These are phyloP conservation scores for Eueides isabella DNA, from an alignment of 1,140 invertebrate species.

Conservation along the genomic window DNA sequence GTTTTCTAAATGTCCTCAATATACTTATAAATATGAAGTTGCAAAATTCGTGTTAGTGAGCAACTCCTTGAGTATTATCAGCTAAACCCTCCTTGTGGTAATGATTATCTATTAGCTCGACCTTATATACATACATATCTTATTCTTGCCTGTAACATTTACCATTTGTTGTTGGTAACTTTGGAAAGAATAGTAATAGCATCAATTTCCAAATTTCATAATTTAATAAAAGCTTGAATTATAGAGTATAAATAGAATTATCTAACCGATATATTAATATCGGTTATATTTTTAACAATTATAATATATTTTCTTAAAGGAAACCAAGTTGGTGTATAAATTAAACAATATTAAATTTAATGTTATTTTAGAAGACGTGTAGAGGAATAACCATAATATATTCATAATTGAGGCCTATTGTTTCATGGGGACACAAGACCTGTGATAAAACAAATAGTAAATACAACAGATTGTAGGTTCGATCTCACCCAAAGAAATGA, in stretches of 20 bases:
- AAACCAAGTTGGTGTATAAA: no score
- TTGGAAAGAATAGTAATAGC: not conserved
- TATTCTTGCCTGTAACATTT: not conserved
- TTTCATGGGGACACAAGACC: no score
- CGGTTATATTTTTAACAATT: no score
- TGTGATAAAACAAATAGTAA: no score
- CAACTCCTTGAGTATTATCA: conserved; percentile 18
- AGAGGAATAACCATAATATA: no score
- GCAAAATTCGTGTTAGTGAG: not conserved
- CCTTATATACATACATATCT: conserved; percentile 21
- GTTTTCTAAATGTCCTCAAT: no score
- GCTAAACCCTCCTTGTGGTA: conserved; percentile 15
- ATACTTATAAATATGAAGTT: not conserved
- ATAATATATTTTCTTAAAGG: no score
- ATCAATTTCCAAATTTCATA: not conserved
- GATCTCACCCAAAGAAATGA: no score
- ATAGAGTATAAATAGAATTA: not conserved
- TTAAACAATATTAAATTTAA: no score
- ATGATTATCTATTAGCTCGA: conserved; percentile 14
- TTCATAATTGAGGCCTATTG: no score
- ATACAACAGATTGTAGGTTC: no score
- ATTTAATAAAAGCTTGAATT: not conserved
- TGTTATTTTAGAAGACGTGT: no score
- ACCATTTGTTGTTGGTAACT: not conserved
- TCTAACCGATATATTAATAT: not conserved